phyloP scores from a whole-genome alignment of 2,797 vertebrate genomes.

The Xenopus petersii region DNA sequence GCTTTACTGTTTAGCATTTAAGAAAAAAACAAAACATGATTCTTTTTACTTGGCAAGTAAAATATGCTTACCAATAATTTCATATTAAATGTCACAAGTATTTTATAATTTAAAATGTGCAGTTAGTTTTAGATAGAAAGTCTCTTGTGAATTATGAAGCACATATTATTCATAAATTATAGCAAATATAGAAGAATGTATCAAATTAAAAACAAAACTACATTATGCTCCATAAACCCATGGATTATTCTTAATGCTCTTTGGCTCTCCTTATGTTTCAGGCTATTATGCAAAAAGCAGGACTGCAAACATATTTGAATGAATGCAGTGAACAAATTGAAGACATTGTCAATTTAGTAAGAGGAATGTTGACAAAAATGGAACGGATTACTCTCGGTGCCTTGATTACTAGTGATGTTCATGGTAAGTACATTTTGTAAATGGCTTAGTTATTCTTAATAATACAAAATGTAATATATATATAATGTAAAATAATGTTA shows the following conservation, averaged over 20 bases:
- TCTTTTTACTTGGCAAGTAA: too few species aligned
- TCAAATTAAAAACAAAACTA: conserved; percentile 36
- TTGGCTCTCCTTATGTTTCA: conserved; percentile 29
- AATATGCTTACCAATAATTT: background rate
- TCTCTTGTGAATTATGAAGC: conserved; percentile 53
- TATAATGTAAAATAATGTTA: background rate
- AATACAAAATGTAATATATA: background rate
- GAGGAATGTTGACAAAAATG: conserved; percentile 54
- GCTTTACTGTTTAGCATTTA: too few species aligned
- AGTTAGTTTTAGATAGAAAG: background rate
- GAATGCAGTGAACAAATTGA: conserved; percentile 51
- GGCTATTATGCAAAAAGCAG: conserved; percentile 35
- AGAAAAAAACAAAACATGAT: too few species aligned
- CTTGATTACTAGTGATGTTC: conserved; percentile 50
- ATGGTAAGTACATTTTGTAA: conserved; percentile 35
- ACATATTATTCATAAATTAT: too few species aligned
- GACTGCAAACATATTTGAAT: conserved; percentile 24
- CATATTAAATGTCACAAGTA: background rate
- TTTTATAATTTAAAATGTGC: conserved; percentile 1
- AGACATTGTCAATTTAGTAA: conserved; percentile 50
- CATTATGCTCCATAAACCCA: too few species aligned
- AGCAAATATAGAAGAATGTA: conserved; percentile 49
- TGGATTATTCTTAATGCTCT: background rate
- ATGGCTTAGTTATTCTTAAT: background rate
- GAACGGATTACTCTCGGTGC: conserved; percentile 53